Base-by-base conservation (phyloP, 2,888 invertebrate species). In the Ceramica pisi region DNA sequence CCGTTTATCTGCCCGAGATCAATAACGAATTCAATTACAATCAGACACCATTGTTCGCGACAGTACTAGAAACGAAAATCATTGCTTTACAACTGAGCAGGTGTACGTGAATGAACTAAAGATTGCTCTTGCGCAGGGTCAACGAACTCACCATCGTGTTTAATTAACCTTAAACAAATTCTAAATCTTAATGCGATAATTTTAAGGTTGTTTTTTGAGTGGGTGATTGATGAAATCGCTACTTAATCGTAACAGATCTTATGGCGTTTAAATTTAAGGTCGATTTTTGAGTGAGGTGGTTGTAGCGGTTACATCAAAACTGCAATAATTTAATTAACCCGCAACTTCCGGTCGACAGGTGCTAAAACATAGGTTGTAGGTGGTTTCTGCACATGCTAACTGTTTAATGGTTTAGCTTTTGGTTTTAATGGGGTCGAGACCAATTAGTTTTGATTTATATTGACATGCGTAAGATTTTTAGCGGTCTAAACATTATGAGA, bases 81-180 rank as follows among this genome's bases (percentile, higher is more conserved):
- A 83, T 81, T 78, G 81, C 70, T 71, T 63, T 71, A 84, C 75
- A 79, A 75, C 78, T 74, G 61, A 76, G 68, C 85, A 84, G 81
- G 83, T 84, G 81, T 73, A 64, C 87, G 88, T 88, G 87, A 87
- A 87, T 89, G 87, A 88, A 88, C 86, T 82, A 76, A 85, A 87
- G 83, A 88, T 85, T 86, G 82, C 84, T 83, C 86, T 83, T 85
- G 89, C 89, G 86, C 88, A 80, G 81, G 89, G 86, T 90, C 89
- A 86, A 84, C 68, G 82, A 87, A 80, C 88, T 82, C 60, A 21
- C 60, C 72, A 81, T 84, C 76, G 74, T 38, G 44, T 71, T 74
- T 82, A 72, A 80, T 81, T 67, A 67, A 61, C 38, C 55, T n/a
- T 66, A 61, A 65, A 72, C 73, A 50, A 21, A 70, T 71, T 68